These are phyloP conservation scores for Laupala kohalensis DNA, from an alignment of 1,140 invertebrate species.

Conservation along the genomic window DNA sequence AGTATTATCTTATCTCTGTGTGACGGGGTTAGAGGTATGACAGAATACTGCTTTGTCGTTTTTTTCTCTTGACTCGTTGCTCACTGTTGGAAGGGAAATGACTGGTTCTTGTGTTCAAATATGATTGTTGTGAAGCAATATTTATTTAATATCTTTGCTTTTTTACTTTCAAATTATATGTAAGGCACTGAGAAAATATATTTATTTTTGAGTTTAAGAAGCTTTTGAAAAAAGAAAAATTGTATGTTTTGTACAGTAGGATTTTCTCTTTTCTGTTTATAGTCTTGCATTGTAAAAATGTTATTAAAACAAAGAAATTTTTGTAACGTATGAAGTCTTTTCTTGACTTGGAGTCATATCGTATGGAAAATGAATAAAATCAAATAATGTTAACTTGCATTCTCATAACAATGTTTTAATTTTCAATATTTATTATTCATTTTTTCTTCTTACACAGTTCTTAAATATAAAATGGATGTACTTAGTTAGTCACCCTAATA, in stretches of 20 bases:
- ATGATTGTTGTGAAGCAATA: not conserved
- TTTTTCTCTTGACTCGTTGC: too few species aligned
- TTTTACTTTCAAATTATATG: not conserved
- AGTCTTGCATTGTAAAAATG: not conserved
- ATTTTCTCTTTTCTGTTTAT: too few species aligned
- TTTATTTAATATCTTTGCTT: not conserved
- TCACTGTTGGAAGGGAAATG: too few species aligned
- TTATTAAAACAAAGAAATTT: not conserved
- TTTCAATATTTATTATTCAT: not conserved
- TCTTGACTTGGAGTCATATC: too few species aligned
- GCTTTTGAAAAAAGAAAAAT: not conserved
- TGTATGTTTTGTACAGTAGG: too few species aligned
- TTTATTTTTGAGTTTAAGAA: not conserved
- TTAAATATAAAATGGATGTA: too few species aligned
- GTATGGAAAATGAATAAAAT: not conserved
- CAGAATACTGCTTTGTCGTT: too few species aligned
- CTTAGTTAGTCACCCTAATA: not conserved
- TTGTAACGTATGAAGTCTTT: not conserved
- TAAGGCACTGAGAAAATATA: not conserved
- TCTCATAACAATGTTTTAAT: not conserved
- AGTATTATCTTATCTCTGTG: too few species aligned
- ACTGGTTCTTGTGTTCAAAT: too few species aligned
- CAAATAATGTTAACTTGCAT: not conserved
- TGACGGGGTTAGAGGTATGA: too few species aligned
- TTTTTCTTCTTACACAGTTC: not conserved